Percentiles rank a stretch among this genome's conserved stretches.
Conservation (phyloP, 2,797 vertebrate species). For the Danio tinwini region DNA sequence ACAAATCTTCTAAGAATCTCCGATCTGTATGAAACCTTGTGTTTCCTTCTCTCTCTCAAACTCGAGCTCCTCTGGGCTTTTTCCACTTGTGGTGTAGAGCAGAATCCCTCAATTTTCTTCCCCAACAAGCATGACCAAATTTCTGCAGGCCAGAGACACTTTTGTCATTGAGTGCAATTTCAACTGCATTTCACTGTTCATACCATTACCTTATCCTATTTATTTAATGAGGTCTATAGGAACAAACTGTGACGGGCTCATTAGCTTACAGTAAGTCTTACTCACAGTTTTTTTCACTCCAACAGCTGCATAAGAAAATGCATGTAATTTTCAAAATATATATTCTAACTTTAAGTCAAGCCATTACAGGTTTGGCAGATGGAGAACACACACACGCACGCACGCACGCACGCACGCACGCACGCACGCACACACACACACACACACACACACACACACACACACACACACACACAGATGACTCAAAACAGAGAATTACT, state of each 20-base stretch:
- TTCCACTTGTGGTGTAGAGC: background rate
- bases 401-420: too few species aligned
- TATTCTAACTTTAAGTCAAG: conserved; percentile 25
- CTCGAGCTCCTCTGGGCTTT: background rate
- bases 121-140: background rate
- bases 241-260: conserved; percentile 20
- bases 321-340: background rate
- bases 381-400: too few species aligned
- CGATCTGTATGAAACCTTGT: background rate
- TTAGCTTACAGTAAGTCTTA: conserved; percentile 4
- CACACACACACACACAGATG: conserved; percentile 20
- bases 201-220: background rate
- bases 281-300: background rate
- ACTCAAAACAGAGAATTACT: background rate
- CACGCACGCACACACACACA: too few species aligned
- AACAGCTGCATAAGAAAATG: conserved; percentile 15
- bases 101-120: background rate
- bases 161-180: background rate
- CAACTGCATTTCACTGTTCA: background rate
- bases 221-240: conserved; percentile 14
- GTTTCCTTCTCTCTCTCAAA: background rate
- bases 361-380: background rate
- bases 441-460: too few species aligned
- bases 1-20: background rate
- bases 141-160: background rate